Evolutionary conservation across 2,113 vertebrate genomes (phyloP), one percentile per base, ranked within the genome.

Genomic region (Clarias gariepinus): DNA sequence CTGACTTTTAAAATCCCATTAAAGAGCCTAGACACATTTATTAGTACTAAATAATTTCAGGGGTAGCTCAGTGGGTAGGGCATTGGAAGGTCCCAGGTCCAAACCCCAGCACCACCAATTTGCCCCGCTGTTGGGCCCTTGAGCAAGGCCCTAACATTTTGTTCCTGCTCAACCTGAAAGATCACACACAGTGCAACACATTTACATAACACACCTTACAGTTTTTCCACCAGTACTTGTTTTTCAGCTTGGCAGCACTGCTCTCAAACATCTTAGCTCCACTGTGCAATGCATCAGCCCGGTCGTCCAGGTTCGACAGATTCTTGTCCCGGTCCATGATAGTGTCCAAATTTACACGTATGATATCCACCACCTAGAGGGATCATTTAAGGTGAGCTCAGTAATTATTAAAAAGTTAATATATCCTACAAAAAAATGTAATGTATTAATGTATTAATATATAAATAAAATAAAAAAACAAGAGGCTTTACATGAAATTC

Each of bases 141-240:
- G 33, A 8, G 7, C 47, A 47, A 47, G 47, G 47, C 47, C 7
- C 7, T 47, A 8, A 6, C 47, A 8, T 73, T 73, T 73, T 41
- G 33, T 41, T 73, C 21, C 66, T 18, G 15, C 5, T 33, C 18
- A 33, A 16, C 66, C 8, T 71, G 18, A 71, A 71, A 71, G 15
- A 33, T 71, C 30, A 71, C 68, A 36, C 63, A 66, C 25, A 23
- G 61, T 60, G 47, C 30, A 64, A 53, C 57, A 83, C 6, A 53
- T 81, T 81, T 69, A 10, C 8, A 25, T 89, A 19, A 61, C 88
- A 5, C 86, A 99, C 97, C 96, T 98, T 98, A 91, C 93, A 95
- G 92, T 98, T 98, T 86, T 98, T 98, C 97, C 97, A 97, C 96
- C 97, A 99, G 92, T 97, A 98, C 92, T 98, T 99, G 91, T 97